Evolutionary conservation across 1,140 invertebrate genomes (phyloP).

Genomic region (Carcinoscorpius rotundicauda): DNA sequence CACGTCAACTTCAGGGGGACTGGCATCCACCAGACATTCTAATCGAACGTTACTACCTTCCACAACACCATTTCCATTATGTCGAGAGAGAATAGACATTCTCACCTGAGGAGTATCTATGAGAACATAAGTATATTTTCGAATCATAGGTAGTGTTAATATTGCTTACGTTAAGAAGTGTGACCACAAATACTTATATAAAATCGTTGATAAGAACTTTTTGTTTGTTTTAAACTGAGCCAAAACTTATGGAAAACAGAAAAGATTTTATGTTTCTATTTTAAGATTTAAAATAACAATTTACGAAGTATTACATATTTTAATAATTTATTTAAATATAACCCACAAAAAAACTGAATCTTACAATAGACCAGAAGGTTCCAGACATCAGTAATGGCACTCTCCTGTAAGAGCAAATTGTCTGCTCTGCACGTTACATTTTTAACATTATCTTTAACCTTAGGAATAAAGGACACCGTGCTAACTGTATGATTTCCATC

Average conservation of each 20-base stretch:
- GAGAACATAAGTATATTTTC: neutral
- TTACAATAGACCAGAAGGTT: slow-evolving; percentile 74
- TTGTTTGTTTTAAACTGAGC: no score
- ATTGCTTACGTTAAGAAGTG: no score
- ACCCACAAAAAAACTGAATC: slow-evolving; percentile 22
- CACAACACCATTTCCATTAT: neutral
- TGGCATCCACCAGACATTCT: slow-evolving; percentile 48
- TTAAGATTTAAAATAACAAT: no score
- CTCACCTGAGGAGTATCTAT: neutral
- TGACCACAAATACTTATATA: no score
- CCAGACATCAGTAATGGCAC: slow-evolving; percentile 66
- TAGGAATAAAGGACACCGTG: slow-evolving; percentile 37
- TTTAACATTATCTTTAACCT: slow-evolving; percentile 64
- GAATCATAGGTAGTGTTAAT: no score
- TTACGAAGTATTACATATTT: no score
- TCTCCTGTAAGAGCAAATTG: slow-evolving; percentile 48
- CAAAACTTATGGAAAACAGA: no score
- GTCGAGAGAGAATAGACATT: neutral
- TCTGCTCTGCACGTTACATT: slow-evolving; percentile 68
- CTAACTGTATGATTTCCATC: slow-evolving; percentile 25
- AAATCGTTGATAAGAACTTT: no score
- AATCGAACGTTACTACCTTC: slow-evolving; percentile 11
- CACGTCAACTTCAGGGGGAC: slow-evolving; percentile 65
- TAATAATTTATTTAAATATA: no score
- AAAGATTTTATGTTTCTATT: no score